These are phyloP conservation scores for Aspidiotus destructor DNA, from an alignment of 2,888 invertebrate genomes.

Conservation along the genomic window DNA sequence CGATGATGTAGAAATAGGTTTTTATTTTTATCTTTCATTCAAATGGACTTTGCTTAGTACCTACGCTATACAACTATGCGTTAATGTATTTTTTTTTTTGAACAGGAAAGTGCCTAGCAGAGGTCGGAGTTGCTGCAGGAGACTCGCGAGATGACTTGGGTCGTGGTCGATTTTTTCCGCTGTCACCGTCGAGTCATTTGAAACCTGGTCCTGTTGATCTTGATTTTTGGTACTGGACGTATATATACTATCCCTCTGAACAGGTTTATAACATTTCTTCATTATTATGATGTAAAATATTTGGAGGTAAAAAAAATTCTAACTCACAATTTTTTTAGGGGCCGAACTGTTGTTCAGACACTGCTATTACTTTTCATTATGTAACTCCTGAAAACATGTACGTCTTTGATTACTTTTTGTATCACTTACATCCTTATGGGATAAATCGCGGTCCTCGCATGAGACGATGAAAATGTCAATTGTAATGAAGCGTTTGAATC, in stretches of 20 bases:
- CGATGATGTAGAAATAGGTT: slow-evolving; percentile 87
- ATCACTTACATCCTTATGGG: slow-evolving; percentile 64
- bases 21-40: not conserved
- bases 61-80: no score
- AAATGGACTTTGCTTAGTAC: not conserved
- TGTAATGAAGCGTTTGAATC: no score
- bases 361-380: slow-evolving; percentile 91
- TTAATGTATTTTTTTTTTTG: not conserved
- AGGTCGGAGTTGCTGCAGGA: slow-evolving; percentile 73
- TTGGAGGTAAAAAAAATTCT: not conserved
- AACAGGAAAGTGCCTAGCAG: slow-evolving; percentile 63
- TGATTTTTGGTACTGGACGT: slow-evolving; percentile 86
- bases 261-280: slow-evolving; percentile 51
- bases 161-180: slow-evolving; percentile 86
- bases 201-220: slow-evolving; percentile 74
- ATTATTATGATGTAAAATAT: not conserved
- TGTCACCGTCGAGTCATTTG: slow-evolving; percentile 83
- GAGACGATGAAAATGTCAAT: no score
- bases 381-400: slow-evolving; percentile 87
- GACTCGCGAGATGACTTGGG: slow-evolving; percentile 77
- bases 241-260: slow-evolving; percentile 82
- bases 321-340: slow-evolving; percentile 50
- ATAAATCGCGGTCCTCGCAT: slow-evolving; percentile 36
- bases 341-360: slow-evolving; percentile 82
- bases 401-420: slow-evolving; percentile 85